A percentile compares a stretch with the other conserved stretches of the same genome.
Conservation (phyloP, 2,797 vertebrate species). For the Semaprochilodus insignis region DNA sequence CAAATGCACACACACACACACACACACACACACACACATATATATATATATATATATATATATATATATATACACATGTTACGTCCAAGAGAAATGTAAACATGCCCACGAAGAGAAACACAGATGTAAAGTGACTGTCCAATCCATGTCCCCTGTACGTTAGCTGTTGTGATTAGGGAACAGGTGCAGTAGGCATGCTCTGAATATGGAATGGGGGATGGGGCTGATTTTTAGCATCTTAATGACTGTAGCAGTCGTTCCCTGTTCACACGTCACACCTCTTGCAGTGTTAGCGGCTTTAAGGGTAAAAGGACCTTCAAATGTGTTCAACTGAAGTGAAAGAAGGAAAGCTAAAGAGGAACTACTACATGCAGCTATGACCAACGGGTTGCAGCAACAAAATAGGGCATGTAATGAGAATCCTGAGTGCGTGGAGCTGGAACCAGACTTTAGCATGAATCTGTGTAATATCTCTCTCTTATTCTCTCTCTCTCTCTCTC, state of each 20-base stretch:
- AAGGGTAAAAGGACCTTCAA: neutral
- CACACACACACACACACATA: no score
- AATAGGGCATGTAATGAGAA: neutral
- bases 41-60: no score
- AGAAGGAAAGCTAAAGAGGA: slow-evolving; percentile 40
- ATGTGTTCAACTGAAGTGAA: slow-evolving; percentile 38
- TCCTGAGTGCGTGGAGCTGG: neutral
- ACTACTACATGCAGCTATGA: slow-evolving; percentile 17
- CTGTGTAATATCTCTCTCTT: neutral
- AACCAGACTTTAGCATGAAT: slow-evolving; percentile 4
- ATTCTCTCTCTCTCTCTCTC: slow-evolving; percentile 1
- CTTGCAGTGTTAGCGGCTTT: neutral
- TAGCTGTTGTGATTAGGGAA: slow-evolving; percentile 45
- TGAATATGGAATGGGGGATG: slow-evolving; percentile 25
- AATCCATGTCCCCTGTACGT: slow-evolving; percentile 32
- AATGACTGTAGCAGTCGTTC: slow-evolving; percentile 11
- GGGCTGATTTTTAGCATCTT: slow-evolving; percentile 33
- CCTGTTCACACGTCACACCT: slow-evolving; percentile 1
- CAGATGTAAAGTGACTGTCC: slow-evolving; percentile 34
- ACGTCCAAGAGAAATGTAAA: neutral
- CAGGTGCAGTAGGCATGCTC: slow-evolving; percentile 50
- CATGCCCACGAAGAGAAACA: slow-evolving; percentile 23
- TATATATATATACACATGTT: no score
- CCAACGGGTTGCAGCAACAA: neutral
- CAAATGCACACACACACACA: no score